A percentile compares a stretch with the other conserved stretches of the same genome.
These are phyloP conservation scores for Trichopria drosophilae DNA, from an alignment of 2,888 invertebrate species.

Conservation along the genomic window DNA sequence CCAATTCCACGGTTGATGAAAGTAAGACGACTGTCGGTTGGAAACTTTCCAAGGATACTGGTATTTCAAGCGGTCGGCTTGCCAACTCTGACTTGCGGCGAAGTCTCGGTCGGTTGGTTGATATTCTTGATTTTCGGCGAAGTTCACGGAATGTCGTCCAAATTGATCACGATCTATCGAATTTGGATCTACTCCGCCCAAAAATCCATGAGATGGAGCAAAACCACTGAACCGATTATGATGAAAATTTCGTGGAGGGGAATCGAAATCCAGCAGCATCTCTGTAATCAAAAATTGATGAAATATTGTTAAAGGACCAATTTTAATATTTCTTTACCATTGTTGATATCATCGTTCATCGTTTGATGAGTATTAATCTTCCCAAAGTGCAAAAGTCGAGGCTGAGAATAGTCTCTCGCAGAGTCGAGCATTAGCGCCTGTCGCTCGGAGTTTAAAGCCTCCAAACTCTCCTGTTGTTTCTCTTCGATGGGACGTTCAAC, in stretches of 20 bases:
- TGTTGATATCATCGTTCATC: constrained; percentile 4
- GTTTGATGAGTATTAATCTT: constrained; percentile 43
- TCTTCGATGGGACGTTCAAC: constrained; percentile 34
- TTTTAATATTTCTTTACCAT: neutral
- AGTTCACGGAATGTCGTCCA: too few relatives aligned
- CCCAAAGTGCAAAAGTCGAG: constrained; percentile 43
- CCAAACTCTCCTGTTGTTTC: constrained; percentile 37
- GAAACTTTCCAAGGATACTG: constrained; percentile 36
- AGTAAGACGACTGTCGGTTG: constrained; percentile 14
- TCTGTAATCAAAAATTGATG: neutral
- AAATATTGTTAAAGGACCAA: neutral
- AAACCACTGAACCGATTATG: too few relatives aligned
- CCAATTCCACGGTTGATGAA: constrained; percentile 38
- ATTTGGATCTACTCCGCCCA: too few relatives aligned
- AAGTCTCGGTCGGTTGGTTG: constrained; percentile 36
- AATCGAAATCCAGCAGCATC: too few relatives aligned
- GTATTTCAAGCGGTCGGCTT: constrained; percentile 37
- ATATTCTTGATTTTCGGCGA: constrained; percentile 35
- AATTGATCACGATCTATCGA: too few relatives aligned
- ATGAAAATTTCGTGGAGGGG: too few relatives aligned
- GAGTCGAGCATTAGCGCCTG: constrained; percentile 38
- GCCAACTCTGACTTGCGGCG: constrained; percentile 40
- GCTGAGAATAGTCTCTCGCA: constrained; percentile 38
- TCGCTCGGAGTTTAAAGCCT: constrained; percentile 38
- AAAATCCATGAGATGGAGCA: too few relatives aligned